Percentiles rank a stretch among this genome's conserved stretches.
Evolutionary conservation across 2,113 vertebrate genomes (phyloP).

Genomic region (Poeciliopsis retropinna): DNA sequence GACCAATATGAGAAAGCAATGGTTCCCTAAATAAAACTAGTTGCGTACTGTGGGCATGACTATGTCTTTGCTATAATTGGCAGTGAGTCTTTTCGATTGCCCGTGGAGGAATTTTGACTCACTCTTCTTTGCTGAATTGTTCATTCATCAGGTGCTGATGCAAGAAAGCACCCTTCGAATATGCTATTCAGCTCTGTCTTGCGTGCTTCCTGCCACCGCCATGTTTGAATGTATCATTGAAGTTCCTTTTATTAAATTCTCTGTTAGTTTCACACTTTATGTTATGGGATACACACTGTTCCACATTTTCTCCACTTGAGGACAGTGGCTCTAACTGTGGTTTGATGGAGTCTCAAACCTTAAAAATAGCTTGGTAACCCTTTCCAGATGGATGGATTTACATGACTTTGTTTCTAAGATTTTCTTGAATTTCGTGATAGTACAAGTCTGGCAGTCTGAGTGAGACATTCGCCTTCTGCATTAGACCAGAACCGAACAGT

Average conservation of each 20-base stretch:
- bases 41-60: too few species aligned
- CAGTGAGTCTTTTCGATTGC: too few species aligned
- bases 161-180: not conserved
- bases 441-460: not conserved
- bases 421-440: not conserved
- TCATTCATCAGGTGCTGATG: not conserved
- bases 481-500: too few species aligned
- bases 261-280: not conserved
- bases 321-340: not conserved
- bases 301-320: not conserved
- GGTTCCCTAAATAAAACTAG: too few species aligned
- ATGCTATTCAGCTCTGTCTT: not conserved
- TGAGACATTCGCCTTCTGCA: too few species aligned
- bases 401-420: not conserved
- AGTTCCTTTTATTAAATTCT: not conserved
- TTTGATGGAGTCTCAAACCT: not conserved
- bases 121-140: too few species aligned
- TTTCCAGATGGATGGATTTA: not conserved
- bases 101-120: too few species aligned
- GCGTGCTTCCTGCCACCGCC: too few species aligned
- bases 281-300: not conserved
- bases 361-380: not conserved
- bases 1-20: too few species aligned
- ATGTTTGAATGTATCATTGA: not conserved
- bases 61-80: too few species aligned